Percentiles rank a stretch among this genome's conserved stretches.
Evolutionary conservation across 2,797 vertebrate genomes (phyloP).

Genomic region (Enteromius radiatus): DNA sequence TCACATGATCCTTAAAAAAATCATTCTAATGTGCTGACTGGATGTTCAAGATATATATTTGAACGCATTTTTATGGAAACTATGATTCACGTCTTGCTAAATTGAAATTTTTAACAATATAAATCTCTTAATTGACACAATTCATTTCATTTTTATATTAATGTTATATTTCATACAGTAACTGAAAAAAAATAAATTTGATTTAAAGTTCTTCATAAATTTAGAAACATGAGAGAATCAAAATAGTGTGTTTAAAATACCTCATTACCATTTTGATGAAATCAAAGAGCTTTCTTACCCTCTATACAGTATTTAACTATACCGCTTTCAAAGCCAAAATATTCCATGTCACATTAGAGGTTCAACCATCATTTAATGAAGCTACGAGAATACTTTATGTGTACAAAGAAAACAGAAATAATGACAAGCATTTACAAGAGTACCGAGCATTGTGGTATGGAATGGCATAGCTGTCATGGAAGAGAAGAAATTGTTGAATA

Average conservation of each 20-base stretch:
- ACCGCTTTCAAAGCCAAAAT: background rate
- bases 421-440: too few relatives aligned
- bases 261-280: conserved; percentile 3
- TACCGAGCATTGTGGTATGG: too few relatives aligned
- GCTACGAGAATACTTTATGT: too few relatives aligned
- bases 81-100: background rate
- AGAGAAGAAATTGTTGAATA: background rate
- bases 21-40: background rate
- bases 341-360: background rate
- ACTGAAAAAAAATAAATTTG: too few relatives aligned
- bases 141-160: too few relatives aligned
- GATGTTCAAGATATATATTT: background rate
- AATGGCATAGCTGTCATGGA: background rate
- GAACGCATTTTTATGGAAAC: background rate
- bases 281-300: background rate
- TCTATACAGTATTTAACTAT: background rate
- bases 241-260: conserved; percentile 50
- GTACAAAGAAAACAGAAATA: too few relatives aligned
- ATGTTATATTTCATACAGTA: too few relatives aligned
- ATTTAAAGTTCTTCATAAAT: too few relatives aligned
- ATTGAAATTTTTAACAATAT: too few relatives aligned
- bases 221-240: conserved; percentile 44
- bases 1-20: background rate
- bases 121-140: too few relatives aligned
- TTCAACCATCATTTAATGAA: background rate